Conservation (phyloP, 1,140 invertebrate species). For the Penaeus indicus region DNA sequence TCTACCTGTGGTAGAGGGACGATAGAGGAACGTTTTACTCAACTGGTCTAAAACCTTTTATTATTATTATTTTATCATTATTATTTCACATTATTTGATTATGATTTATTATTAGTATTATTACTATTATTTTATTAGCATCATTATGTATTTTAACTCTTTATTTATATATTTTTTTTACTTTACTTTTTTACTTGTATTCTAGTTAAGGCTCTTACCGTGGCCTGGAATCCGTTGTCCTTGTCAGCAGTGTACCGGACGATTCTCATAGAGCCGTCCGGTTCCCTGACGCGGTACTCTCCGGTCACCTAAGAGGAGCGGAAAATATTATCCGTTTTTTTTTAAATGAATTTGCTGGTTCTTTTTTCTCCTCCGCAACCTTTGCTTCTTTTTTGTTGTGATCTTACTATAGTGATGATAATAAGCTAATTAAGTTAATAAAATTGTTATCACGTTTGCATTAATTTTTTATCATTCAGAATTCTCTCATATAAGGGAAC, state of each 20-base stretch:
- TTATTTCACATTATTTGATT: background rate
- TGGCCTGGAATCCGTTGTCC: slow-evolving; percentile 66
- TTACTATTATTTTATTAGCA: background rate
- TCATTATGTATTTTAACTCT: background rate
- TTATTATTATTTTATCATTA: background rate
- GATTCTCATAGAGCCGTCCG: slow-evolving; percentile 61
- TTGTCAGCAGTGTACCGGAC: slow-evolving; percentile 66
- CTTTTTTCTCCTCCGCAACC: too few species aligned
- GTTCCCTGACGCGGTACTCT: slow-evolving; percentile 61
- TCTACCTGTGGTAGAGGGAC: background rate
- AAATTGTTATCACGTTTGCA: too few species aligned
- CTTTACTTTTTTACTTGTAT: background rate
- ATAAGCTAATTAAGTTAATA: too few species aligned
- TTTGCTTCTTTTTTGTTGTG: too few species aligned
- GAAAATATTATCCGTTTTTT: background rate
- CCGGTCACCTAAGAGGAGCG: slow-evolving; percentile 32
- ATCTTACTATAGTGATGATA: too few species aligned
- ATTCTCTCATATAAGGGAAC: too few species aligned
- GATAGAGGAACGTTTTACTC: background rate
- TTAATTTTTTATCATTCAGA: too few species aligned
- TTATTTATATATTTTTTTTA: background rate
- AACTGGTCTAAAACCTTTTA: too few species aligned
- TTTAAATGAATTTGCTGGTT: too few species aligned
- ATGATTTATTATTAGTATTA: background rate
- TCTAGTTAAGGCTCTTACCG: slow-evolving; percentile 38